Evolutionary conservation across 2,797 vertebrate genomes (phyloP).

Genomic region (Galaxias olidus): DNA sequence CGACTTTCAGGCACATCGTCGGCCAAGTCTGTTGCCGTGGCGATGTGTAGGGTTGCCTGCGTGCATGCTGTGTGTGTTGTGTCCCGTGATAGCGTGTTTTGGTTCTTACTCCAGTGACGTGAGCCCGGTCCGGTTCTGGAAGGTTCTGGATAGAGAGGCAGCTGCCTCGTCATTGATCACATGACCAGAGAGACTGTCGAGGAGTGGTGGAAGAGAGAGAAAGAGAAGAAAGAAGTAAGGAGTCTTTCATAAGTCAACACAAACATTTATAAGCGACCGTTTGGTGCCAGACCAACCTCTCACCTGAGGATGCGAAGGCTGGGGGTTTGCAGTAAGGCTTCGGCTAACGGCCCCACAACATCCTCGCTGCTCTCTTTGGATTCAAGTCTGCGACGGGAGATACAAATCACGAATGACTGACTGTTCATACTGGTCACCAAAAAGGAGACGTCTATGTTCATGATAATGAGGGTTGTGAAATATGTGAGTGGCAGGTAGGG

Average conservation of each 20-base stretch:
- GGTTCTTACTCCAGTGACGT: slow-evolving; percentile 72
- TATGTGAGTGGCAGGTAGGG: too few species aligned
- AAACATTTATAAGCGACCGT: not conserved
- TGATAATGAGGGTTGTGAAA: too few species aligned
- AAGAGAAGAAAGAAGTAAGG: not conserved
- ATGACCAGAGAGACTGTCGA: slow-evolving; percentile 75
- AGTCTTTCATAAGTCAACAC: not conserved
- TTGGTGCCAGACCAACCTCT: slow-evolving; percentile 1
- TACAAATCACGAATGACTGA: not conserved
- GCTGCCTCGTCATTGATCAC: slow-evolving; percentile 56
- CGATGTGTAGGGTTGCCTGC: too few species aligned
- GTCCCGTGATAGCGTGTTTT: too few species aligned
- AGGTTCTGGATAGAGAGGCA: slow-evolving; percentile 40
- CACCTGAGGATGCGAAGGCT: slow-evolving; percentile 47
- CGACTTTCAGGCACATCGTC: too few species aligned
- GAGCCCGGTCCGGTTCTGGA: slow-evolving; percentile 59
- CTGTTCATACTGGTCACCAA: not conserved
- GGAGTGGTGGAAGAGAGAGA: not conserved
- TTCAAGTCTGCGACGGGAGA: slow-evolving; percentile 32
- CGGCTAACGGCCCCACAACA: slow-evolving; percentile 34
- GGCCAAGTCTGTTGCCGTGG: too few species aligned
- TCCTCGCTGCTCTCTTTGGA: slow-evolving; percentile 25
- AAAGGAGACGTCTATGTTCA: not conserved
- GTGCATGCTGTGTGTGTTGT: too few species aligned
- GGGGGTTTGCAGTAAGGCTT: slow-evolving; percentile 29